Base-by-base conservation (phyloP, 2,888 invertebrate species). In the Brachypterus glaber region DNA sequence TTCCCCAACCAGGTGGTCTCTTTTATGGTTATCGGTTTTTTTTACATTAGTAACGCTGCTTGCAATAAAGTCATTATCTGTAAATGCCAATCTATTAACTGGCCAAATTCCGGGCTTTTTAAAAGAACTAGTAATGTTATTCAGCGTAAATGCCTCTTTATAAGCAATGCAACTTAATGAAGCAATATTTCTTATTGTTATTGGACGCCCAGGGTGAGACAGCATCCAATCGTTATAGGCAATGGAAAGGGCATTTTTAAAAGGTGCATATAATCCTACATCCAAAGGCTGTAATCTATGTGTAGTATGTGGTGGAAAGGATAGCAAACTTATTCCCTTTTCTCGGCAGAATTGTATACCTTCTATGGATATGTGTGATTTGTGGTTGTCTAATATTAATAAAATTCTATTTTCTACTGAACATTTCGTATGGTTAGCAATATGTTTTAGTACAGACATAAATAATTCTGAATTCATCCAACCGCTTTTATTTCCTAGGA, bases 251-350 rank as follows among this genome's bases (percentile, higher is more conserved):
- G 48, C 52, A n/a, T 41, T 43, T 39, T 59, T 60, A 33, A 59
- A 53, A 8, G 58, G 52, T 4, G 51, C 51, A 47, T 45, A 54
- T 2, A 60, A 50, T 15, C 47, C 35, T 3, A 45, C 39, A 39
- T 53, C 54, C 14, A 58, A 36, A 11, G 58, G 58, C 42, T 61
- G 58, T n/a, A 59, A 33, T 33, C 49, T 47, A 43, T 61, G 58
- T 17, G 48, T 47, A 38, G 51, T 53, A 33, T 61, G 58, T 8
- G 57, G 59, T 12, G 58, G 56, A 37, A 63, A 54, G 3, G 56
- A 52, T 16, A 60, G 37, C 32, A 58, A 31, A 15, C 53, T 40
- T 27, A 63, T 51, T 3, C 59, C 58, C 45, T 56, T 50, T 35
- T 53, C 53, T 45, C 51, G 53, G 16, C 51, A 50, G 49, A 47